Conservation (phyloP, 2,113 vertebrate species). For the Lycaon pictus region DNA sequence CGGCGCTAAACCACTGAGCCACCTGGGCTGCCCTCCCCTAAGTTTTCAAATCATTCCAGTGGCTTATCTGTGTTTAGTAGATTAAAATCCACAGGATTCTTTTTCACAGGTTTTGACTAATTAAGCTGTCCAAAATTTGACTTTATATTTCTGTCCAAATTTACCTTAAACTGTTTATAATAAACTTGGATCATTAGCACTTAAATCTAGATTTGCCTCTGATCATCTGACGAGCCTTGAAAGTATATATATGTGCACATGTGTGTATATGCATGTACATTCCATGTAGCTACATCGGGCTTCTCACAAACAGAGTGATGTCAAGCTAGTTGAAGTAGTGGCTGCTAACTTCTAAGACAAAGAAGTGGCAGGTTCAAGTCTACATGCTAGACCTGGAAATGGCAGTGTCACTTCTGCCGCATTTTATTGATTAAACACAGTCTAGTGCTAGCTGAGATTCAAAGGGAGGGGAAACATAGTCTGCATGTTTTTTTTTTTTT, state of each 20-base stretch:
- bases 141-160: constrained; percentile 6
- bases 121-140: neutral
- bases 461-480: neutral
- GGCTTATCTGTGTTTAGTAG: neutral
- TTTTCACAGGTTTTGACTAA: neutral
- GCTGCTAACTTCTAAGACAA: neutral
- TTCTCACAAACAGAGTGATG: neutral
- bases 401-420: neutral
- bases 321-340: neutral
- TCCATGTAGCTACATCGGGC: neutral
- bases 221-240: neutral
- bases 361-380: neutral
- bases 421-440: neutral
- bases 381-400: neutral
- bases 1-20: too few species aligned
- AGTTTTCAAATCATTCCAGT: neutral
- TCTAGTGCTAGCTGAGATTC: neutral
- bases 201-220: neutral
- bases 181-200: neutral
- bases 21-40: neutral
- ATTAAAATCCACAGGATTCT: neutral
- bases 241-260: neutral
- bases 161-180: neutral
- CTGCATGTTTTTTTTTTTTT: neutral
- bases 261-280: neutral